Base-by-base conservation (phyloP, 1,140 invertebrate genomes). In the Bombus consobrinus region DNA sequence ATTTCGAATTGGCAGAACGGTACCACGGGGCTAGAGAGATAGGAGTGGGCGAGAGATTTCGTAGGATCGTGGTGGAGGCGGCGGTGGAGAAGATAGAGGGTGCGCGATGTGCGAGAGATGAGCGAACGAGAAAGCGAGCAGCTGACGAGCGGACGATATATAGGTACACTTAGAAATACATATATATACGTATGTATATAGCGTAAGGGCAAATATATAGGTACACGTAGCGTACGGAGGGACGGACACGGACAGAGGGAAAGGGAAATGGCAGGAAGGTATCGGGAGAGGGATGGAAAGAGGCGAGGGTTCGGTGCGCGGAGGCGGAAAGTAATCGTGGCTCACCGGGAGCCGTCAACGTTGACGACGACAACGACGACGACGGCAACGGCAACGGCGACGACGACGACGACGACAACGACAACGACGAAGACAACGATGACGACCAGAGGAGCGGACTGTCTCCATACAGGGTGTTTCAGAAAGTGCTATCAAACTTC, bases 271-370 rank as follows among this genome's bases (percentile, higher is more conserved):
- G 81, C 83, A 86, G 88, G 87, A 86, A 90, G 89, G 83, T 81
- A 83, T 79, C 85, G 85, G 82, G 89, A 89, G 90, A 90, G 89
- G 89, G 86, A 88, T 90, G 90, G 88, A 91, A 90, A 88, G 86
- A 88, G 87, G 89, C 92, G 93, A 94, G 94, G 95, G 94, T 95
- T 94, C 93, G 93, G 91, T 95, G 93, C 94, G 94, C 91, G 92
- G 94, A 95, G 94, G 94, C 93, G 95, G 94, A 95, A 95, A 94
- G 93, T 95, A 95, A 95, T 95, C 93, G 94, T 91, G 89, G 90
- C 92, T 89, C 89, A 88, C 91, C 90, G 92, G 91, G 77, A 81
- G 43, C 79, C 82, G 86, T 87, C 93, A 92, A 93, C 92, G 93
- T 90, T 87, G 89, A 79, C 86, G 71, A 66, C 81, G 25, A 78